Base-by-base conservation (phyloP, 2,113 vertebrate species). In the Pituophis catenifer region DNA sequence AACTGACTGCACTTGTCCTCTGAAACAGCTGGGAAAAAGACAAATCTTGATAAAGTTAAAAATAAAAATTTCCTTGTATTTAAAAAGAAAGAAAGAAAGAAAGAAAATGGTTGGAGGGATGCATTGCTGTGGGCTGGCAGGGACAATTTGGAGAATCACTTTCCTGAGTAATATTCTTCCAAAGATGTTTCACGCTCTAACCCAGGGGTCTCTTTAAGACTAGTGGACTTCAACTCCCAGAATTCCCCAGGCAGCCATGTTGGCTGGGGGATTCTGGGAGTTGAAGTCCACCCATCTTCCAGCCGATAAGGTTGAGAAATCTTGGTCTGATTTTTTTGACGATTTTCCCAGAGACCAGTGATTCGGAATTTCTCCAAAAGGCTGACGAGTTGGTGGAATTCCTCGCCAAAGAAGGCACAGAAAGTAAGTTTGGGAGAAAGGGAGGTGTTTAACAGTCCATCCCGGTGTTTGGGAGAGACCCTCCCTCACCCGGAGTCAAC, bases 401-500 rank as follows among this genome's bases (percentile, higher is more conserved):
- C 23, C 23, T 92, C 53, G 58, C 50, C 1, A 15, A n/a, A 7
- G 33, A 55, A 17, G 21, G 8, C 38, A 23, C 23, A 13, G 5
- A 89, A 17, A 62, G 92, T 92, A 11, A 24, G 65, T 48, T 5
- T 2, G 7, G 33, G 3, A 8, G 3, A 1, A 26, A 19, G 26
- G 57, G 7, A 48, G 13, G 2, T 0, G 44, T 29, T 6, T 5
- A 44, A 15, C 26, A 21, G 87, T 8, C 26, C 7, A n/a, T 3
- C 10, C 59, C 10, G 3, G 1, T 4, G 2, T 38, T 38, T 15
- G 0, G 70, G n/a, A 19, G 2, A 81, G 62, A 15, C 29, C 62
- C 62, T 70, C 29, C 11, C 5, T n/a, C 29, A 0, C 4, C 15
- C 0, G 7, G n/a, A 38, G n/a, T 3, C 7, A 19, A 19, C 1